These are phyloP conservation scores for Diabrotica virgifera DNA, from an alignment of 1,140 invertebrate genomes.

Conservation along the genomic window DNA sequence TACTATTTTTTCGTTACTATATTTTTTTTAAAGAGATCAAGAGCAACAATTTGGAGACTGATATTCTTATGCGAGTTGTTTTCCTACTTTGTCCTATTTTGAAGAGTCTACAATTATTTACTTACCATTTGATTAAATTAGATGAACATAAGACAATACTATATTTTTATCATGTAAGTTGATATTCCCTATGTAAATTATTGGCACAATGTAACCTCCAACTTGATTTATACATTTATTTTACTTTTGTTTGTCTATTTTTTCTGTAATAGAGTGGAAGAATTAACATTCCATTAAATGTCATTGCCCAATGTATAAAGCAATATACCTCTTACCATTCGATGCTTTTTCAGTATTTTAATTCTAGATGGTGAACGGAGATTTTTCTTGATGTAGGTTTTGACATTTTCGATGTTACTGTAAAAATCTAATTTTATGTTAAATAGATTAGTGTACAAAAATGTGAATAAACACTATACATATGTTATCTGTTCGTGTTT, in stretches of 20 bases:
- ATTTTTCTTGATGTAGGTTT: constrained; percentile 28
- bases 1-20: no score
- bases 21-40: no score
- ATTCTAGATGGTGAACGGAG: constrained; percentile 37
- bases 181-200: constrained; percentile 8
- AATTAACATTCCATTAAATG: constrained; percentile 36
- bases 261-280: constrained; percentile 29
- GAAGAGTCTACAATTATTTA: constrained; percentile 7
- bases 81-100: neutral
- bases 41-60: no score
- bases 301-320: constrained; percentile 34
- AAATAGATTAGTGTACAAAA: constrained; percentile 33
- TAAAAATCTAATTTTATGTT: constrained; percentile 28
- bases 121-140: constrained; percentile 6
- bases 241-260: constrained; percentile 21
- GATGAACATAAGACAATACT: constrained; percentile 21
- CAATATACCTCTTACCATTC: constrained; percentile 27
- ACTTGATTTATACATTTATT: constrained; percentile 7
- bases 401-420: constrained; percentile 29
- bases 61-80: constrained; percentile 14
- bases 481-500: neutral
- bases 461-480: constrained; percentile 31
- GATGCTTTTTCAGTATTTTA: constrained; percentile 38
- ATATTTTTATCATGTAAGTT: constrained; percentile 16
- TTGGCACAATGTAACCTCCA: constrained; percentile 1